Base-by-base conservation (phyloP, 2,797 vertebrate genomes). In the Gallinago nigripennis region DNA sequence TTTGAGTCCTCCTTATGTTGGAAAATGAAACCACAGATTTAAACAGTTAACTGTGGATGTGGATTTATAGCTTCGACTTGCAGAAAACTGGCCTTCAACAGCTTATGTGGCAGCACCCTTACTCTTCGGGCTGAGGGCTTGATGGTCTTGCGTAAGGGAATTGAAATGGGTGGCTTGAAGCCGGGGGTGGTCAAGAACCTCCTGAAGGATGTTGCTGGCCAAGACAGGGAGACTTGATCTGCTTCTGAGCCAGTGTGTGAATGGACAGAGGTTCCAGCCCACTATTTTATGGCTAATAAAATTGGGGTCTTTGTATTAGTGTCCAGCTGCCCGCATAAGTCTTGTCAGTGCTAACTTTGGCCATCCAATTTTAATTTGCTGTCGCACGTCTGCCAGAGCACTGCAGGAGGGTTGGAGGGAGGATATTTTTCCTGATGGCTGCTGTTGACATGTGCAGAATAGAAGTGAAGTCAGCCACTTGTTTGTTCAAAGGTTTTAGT, bases 381-480 rank as follows among this genome's bases (percentile, higher is more conserved):
- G 79, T 18, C 12, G 1, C 56, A 4, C 8, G 63, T 87, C 92
- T 94, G 68, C 87, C 56, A 89, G 82, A 82, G 76, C 56, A 12
- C 66, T 90, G 88, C 91, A 58, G 78, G 68, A 94, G 88, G 73
- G 19, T 82, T 84, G 86, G 64, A 92, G 87, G 79, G 82, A 92
- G 76, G 82, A 68, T 96, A 61, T 93, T 94, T 95, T 93, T 58
- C 86, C 85, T 3, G 4, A 31, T 95, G 95, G 86, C 79, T 92
- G 57, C 85, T 91, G 94, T 86, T 96, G 92, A 95, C 91, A 95
- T 95, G 92, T 96, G 95, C 80, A 95, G 94, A 81, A 70, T 61
- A 95, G 81, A 92, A 94, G 72, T 96, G 90, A 95, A 92, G 92
- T 93, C 93, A 94, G 92, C 8, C 1, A 0, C 88, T 82, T 92